Conservation (phyloP, 2,888 invertebrate species). For the Drosophila monieri region DNA sequence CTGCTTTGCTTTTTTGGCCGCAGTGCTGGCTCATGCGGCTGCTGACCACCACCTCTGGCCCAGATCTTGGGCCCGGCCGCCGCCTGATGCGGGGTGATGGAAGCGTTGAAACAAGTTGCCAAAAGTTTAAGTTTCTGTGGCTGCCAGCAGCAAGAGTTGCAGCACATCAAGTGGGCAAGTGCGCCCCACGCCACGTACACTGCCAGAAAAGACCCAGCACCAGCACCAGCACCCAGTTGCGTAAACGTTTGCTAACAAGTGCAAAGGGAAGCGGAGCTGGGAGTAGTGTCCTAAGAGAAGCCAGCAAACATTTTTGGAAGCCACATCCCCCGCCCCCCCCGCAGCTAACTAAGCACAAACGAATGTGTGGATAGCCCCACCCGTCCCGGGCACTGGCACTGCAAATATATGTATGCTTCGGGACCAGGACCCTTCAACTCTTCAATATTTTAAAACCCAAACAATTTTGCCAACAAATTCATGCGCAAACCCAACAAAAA, state of each 20-base stretch:
- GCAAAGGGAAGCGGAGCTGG: background rate
- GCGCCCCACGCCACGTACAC: slow-evolving; percentile 27
- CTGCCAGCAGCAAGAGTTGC: slow-evolving; percentile 48
- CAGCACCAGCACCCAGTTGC: slow-evolving; percentile 24
- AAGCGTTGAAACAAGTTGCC: slow-evolving; percentile 64
- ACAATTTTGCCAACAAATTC: slow-evolving; percentile 68
- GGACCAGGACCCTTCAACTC: slow-evolving; percentile 10
- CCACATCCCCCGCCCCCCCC: slow-evolving; percentile 2
- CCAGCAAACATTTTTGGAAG: slow-evolving; percentile 41
- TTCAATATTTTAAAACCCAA: slow-evolving; percentile 73
- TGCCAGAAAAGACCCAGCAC: slow-evolving; percentile 1
- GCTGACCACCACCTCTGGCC: slow-evolving; percentile 25
- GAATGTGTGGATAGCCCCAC: slow-evolving; percentile 20
- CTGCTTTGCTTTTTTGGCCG: slow-evolving; percentile 47
- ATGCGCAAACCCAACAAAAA: slow-evolving; percentile 34
- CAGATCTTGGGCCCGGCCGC: background rate
- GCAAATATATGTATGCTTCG: background rate
- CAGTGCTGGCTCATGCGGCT: slow-evolving; percentile 64
- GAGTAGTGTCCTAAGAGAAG: slow-evolving; percentile 8
- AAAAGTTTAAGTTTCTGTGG: slow-evolving; percentile 72
- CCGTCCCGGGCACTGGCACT: slow-evolving; percentile 3
- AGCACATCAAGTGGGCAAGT: slow-evolving; percentile 44
- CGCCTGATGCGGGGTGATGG: slow-evolving; percentile 3
- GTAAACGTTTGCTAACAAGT: slow-evolving; percentile 60
- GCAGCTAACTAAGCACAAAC: slow-evolving; percentile 60